These are phyloP conservation scores for Idaea straminata DNA, from an alignment of 2,888 invertebrate species.

Conservation along the genomic window DNA sequence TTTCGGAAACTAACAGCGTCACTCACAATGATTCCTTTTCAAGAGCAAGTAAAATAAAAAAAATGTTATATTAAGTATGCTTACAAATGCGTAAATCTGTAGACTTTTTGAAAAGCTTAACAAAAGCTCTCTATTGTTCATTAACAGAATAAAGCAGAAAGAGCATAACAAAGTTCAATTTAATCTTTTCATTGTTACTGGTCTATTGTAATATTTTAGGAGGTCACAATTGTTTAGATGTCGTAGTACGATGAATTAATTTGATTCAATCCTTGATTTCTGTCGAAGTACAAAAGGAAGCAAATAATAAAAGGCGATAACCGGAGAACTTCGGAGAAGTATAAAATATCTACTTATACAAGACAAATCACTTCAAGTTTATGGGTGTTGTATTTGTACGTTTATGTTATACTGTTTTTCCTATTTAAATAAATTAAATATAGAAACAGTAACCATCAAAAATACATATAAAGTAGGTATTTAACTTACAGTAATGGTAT, in stretches of 20 bases:
- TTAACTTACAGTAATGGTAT: too few species aligned
- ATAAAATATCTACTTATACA: neutral
- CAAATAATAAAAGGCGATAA: neutral
- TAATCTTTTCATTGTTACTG: neutral
- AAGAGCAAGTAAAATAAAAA: neutral
- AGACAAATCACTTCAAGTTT: too few species aligned
- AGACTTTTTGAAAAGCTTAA: neutral
- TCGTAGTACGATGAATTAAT: neutral
- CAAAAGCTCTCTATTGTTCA: neutral
- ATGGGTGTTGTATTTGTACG: too few species aligned
- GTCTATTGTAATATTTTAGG: neutral
- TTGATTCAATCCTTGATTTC: neutral
- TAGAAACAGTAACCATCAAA: too few species aligned
- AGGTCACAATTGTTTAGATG: neutral
- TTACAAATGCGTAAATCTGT: neutral
- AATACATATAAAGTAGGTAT: too few species aligned
- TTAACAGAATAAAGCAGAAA: neutral
- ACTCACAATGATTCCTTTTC: neutral
- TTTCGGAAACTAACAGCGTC: too few species aligned
- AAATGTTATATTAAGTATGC: neutral
- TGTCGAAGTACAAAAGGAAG: neutral
- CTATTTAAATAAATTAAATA: too few species aligned
- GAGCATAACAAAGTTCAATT: neutral
- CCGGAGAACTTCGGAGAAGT: neutral
- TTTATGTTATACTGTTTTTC: too few species aligned